Evolutionary conservation across 2,113 vertebrate species (phyloP).

Genomic region (Grammomys surdaster): DNA sequence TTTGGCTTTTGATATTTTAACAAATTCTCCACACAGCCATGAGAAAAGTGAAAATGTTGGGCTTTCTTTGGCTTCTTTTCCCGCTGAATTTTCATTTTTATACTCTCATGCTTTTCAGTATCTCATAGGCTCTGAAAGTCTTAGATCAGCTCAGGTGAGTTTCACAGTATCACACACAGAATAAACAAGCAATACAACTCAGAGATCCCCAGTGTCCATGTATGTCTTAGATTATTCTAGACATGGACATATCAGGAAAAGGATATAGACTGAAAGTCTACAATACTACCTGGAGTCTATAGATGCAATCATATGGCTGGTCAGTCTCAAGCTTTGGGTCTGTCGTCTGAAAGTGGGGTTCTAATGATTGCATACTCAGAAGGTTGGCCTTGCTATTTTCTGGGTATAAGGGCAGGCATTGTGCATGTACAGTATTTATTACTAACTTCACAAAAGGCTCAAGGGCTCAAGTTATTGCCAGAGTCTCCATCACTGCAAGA

Average conservation of each 20-base stretch:
- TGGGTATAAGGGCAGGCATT: background rate
- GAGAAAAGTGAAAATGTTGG: slow-evolving; percentile 2
- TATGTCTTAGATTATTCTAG: background rate
- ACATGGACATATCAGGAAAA: background rate
- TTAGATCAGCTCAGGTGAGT: background rate
- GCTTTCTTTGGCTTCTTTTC: background rate
- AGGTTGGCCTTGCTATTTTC: background rate
- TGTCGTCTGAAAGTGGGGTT: background rate
- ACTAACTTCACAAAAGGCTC: background rate
- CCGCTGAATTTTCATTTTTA: background rate
- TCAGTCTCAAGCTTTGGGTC: background rate
- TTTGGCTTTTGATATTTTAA: slow-evolving; percentile 38
- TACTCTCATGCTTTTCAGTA: background rate
- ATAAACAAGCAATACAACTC: background rate
- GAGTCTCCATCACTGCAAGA: background rate
- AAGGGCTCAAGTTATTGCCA: background rate
- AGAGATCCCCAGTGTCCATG: accelerated
- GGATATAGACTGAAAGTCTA: background rate
- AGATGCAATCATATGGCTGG: background rate
- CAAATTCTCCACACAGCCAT: background rate
- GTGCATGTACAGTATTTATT: background rate
- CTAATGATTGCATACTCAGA: background rate
- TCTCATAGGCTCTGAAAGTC: background rate
- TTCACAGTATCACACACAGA: background rate
- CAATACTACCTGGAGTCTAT: background rate